Percentiles rank a stretch among this genome's conserved stretches.
phyloP scores from a whole-genome alignment of 2,113 vertebrate species.

The Mungos mungo region DNA sequence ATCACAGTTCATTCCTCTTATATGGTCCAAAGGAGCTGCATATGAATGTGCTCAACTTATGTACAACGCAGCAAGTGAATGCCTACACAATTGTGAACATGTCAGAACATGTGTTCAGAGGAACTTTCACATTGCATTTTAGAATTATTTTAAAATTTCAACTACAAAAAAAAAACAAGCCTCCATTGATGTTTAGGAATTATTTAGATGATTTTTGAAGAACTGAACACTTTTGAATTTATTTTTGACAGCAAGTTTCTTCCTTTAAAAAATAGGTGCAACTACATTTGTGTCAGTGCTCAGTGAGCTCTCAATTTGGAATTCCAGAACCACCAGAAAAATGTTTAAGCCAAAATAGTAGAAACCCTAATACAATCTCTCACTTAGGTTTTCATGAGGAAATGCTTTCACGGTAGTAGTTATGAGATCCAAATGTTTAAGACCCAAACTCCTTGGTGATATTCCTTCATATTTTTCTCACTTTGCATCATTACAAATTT shows the following conservation, averaged over 20 bases:
- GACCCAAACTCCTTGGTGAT: not conserved
- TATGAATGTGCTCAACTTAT: not conserved
- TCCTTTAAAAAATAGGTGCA: not conserved
- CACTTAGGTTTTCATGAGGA: not conserved
- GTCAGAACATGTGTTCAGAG: not conserved
- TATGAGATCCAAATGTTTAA: not conserved
- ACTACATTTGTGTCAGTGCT: not conserved
- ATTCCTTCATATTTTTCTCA: not conserved
- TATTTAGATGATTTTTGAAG: not conserved
- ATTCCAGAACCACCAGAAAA: not conserved
- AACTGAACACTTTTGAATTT: not conserved
- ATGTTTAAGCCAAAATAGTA: not conserved
- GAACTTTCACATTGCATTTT: not conserved
- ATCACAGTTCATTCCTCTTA: constrained; percentile 12
- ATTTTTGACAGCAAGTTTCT: not conserved
- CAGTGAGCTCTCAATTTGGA: not conserved
- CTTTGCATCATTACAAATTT: not conserved
- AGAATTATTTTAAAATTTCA: not conserved
- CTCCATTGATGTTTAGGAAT: not conserved
- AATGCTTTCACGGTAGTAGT: not conserved
- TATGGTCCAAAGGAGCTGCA: not conserved
- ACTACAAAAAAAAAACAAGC: not conserved
- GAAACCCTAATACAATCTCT: not conserved
- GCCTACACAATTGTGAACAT: not conserved
- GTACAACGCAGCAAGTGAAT: not conserved